A percentile compares a stretch with the other conserved stretches of the same genome.
phyloP scores from a whole-genome alignment of 2,113 vertebrate species.

The Tragelaphus strepsiceros region DNA sequence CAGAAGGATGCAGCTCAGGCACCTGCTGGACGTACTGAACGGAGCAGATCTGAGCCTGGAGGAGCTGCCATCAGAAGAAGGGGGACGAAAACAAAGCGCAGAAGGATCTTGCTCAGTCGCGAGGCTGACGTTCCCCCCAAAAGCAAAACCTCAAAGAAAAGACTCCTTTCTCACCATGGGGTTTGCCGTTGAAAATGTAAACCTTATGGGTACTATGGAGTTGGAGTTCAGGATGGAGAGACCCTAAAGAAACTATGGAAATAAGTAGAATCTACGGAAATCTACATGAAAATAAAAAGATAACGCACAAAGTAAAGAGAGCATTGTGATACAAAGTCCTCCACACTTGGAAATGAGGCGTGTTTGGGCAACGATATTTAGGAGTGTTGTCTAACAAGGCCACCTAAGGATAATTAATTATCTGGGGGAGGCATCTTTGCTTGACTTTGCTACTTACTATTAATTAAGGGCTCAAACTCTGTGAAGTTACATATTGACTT shows the following conservation, averaged over 20 bases:
- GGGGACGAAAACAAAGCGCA: neutral
- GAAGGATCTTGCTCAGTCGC: neutral
- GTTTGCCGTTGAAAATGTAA: neutral
- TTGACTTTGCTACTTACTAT: slow-evolving; percentile 23
- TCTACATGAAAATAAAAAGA: neutral
- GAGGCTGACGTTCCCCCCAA: fast-evolving
- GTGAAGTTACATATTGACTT: neutral
- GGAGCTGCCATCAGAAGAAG: neutral
- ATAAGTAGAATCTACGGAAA: neutral
- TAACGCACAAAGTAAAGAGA: neutral
- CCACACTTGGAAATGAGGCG: neutral
- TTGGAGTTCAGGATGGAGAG: neutral
- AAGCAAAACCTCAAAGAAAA: neutral
- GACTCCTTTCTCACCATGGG: neutral
- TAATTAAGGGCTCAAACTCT: slow-evolving; percentile 29
- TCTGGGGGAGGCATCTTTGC: neutral
- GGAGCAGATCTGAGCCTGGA: neutral
- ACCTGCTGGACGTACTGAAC: neutral
- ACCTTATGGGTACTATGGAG: neutral
- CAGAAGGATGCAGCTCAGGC: neutral
- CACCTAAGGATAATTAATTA: neutral
- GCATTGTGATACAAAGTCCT: neutral
- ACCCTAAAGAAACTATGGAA: neutral
- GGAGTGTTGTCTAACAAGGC: neutral
- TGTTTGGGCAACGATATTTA: neutral